Percentiles rank a stretch among this genome's conserved stretches.
These are phyloP conservation scores for Pedicia rivosa DNA, from an alignment of 2,888 invertebrate species.

Conservation along the genomic window DNA sequence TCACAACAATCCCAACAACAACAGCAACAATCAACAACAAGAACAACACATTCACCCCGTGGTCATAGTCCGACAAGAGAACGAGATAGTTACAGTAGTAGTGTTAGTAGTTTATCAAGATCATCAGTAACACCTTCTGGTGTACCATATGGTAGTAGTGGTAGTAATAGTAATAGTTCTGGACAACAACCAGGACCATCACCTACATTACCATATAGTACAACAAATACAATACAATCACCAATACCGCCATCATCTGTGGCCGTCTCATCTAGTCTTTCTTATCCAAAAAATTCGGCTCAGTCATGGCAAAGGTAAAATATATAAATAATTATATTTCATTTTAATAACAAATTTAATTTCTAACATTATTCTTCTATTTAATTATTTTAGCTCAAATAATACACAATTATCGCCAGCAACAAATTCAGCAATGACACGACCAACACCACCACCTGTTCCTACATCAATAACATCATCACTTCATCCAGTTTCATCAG, in stretches of 20 bases:
- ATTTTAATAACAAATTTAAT: background rate
- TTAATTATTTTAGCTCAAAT: conserved; percentile 19
- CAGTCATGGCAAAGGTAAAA: conserved; percentile 26
- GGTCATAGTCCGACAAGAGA: conserved; percentile 66
- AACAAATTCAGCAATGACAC: conserved; percentile 32
- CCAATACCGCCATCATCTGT: conserved; percentile 20
- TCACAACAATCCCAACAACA: conserved; percentile 25
- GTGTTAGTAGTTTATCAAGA: conserved; percentile 68
- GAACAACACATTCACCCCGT: conserved; percentile 60
- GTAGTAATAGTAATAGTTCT: conserved; percentile 4
- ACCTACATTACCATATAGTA: conserved; percentile 22
- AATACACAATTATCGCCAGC: conserved; percentile 32
- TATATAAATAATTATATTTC: background rate
- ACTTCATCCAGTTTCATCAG: conserved; percentile 32
- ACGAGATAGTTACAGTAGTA: conserved; percentile 69
- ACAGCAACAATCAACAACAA: conserved; percentile 31
- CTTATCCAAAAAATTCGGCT: conserved; percentile 21
- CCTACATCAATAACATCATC: conserved; percentile 13
- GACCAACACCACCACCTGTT: conserved; percentile 36
- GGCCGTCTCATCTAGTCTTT: conserved; percentile 19
- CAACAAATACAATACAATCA: conserved; percentile 27
- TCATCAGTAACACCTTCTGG: conserved; percentile 32
- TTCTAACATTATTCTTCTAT: background rate
- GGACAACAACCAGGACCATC: conserved; percentile 20
- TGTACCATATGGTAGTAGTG: conserved; percentile 15